These are phyloP conservation scores for Rhinichthys klamathensis DNA, from an alignment of 2,113 vertebrate species.

Conservation along the genomic window DNA sequence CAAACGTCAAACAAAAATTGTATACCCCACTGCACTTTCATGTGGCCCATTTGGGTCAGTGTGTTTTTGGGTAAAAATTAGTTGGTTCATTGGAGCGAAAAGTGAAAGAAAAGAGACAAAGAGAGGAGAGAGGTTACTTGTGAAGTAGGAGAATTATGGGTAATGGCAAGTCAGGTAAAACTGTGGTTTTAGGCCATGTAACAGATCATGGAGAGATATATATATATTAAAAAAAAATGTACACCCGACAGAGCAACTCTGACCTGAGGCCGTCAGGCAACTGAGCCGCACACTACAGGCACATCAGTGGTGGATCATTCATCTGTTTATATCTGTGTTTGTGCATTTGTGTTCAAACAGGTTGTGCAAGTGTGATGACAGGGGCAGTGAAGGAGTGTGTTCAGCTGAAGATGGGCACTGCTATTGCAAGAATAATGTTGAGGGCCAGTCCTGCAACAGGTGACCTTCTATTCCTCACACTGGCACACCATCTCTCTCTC, in stretches of 20 bases:
- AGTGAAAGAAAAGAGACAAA: slow-evolving; percentile 28
- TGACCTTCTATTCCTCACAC: slow-evolving; percentile 30
- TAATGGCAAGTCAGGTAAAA: slow-evolving; percentile 70
- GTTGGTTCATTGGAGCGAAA: slow-evolving; percentile 72
- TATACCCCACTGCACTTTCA: slow-evolving; percentile 5
- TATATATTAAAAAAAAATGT: not conserved
- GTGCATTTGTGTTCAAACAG: slow-evolving; percentile 65
- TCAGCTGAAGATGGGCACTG: slow-evolving; percentile 83
- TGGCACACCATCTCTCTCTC: too few species aligned
- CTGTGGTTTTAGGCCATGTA: slow-evolving; percentile 62
- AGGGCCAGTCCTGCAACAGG: slow-evolving; percentile 88
- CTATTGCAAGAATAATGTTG: slow-evolving; percentile 84
- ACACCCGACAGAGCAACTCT: not conserved
- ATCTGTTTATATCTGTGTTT: slow-evolving; percentile 1
- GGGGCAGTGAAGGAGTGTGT: slow-evolving; percentile 81
- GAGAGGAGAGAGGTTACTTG: not conserved
- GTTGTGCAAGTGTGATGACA: slow-evolving; percentile 79
- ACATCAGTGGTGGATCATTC: not conserved
- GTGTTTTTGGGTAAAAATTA: slow-evolving; percentile 71
- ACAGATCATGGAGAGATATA: not conserved
- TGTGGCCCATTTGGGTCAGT: slow-evolving; percentile 21
- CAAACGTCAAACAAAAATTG: slow-evolving; percentile 27
- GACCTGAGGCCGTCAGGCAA: not conserved
- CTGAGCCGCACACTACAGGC: not conserved
- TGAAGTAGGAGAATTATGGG: slow-evolving; percentile 74